Percentiles rank a stretch among this genome's conserved stretches.
Conservation (phyloP, 2,113 vertebrate species). For the Nansenia antarctica region DNA sequence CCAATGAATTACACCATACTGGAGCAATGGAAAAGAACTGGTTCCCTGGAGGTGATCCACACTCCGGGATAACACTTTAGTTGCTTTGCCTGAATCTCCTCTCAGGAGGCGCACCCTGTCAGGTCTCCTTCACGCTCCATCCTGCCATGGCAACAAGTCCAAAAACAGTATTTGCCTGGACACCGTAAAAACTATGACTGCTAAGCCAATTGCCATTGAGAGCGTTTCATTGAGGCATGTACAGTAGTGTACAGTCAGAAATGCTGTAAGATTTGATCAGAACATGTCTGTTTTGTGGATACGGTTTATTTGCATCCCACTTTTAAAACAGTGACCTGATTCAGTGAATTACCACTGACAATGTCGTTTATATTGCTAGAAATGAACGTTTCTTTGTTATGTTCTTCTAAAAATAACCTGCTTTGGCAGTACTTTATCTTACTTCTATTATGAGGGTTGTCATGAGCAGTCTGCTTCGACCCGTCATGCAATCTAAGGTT, state of each 20-base stretch:
- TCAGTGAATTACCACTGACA: neutral
- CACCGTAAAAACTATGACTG: neutral
- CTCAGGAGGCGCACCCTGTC: neutral
- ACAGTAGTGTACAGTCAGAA: too few species aligned
- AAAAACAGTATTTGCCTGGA: too few species aligned
- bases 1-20: conserved; percentile 34
- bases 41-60: conserved; percentile 19
- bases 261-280: neutral
- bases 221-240: neutral
- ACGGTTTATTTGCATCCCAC: neutral
- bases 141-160: neutral
- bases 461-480: neutral
- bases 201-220: neutral
- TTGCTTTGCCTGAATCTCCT: neutral
- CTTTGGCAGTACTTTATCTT: neutral
- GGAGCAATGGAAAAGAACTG: conserved; percentile 19
- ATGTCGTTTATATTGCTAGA: too few species aligned
- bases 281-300: neutral
- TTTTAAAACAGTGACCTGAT: neutral
- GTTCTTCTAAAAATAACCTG: neutral
- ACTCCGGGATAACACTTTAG: conserved; percentile 4
- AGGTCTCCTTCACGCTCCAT: neutral
- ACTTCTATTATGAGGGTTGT: neutral
- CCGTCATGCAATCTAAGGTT: neutral
- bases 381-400: neutral